phyloP scores from a whole-genome alignment of 2,797 vertebrate genomes.

The Poeciliopsis turneri region DNA sequence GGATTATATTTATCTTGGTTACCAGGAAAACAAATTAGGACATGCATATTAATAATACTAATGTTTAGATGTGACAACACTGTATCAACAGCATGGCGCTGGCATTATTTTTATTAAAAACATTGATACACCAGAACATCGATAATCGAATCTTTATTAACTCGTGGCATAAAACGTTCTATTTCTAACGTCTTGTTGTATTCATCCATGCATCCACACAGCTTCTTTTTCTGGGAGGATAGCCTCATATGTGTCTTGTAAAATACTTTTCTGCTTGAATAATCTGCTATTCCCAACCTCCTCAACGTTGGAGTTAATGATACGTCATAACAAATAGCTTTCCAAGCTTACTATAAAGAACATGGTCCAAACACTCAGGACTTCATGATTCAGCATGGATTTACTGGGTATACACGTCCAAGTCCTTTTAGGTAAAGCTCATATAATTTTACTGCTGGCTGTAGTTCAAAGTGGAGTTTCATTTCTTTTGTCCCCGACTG shows the following conservation, averaged over 20 bases:
- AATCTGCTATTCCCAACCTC: background rate
- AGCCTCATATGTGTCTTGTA: background rate
- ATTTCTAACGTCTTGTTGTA: background rate
- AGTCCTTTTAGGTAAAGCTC: conserved; percentile 25
- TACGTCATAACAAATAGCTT: background rate
- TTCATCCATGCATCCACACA: background rate
- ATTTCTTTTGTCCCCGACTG: conserved; percentile 19
- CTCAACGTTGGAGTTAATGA: background rate
- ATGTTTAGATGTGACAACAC: no score
- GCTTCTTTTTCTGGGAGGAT: background rate
- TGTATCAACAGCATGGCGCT: background rate
- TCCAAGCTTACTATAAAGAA: background rate
- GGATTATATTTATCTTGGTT: background rate
- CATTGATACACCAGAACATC: no score
- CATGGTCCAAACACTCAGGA: no score
- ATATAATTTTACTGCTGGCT: conserved; percentile 2
- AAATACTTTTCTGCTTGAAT: background rate
- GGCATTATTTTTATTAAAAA: background rate
- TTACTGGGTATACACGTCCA: background rate
- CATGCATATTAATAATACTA: background rate
- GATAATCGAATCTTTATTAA: background rate
- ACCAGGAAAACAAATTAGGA: background rate
- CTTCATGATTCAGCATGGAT: background rate
- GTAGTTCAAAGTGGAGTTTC: conserved; percentile 12
- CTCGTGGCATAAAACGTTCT: background rate